Percentiles rank a stretch among this genome's conserved stretches.
Evolutionary conservation across 2,888 invertebrate genomes (phyloP).

Genomic region (Diachrysia chrysitis): DNA sequence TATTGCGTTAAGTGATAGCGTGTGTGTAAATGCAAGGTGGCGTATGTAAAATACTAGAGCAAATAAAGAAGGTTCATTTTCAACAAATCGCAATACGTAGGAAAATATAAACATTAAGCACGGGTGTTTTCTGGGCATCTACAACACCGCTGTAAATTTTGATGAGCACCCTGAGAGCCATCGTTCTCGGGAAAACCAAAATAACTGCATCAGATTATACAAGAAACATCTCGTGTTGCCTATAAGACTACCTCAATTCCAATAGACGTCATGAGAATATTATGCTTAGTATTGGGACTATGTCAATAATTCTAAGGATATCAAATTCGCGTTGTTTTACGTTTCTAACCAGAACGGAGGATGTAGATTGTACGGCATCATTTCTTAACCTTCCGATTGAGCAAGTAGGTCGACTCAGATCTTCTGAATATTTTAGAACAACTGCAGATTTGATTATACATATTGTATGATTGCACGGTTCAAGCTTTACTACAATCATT

Average conservation of each 20-base stretch:
- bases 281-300: neutral
- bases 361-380: neutral
- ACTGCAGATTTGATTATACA: conserved; percentile 1
- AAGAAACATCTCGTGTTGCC: neutral
- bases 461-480: neutral
- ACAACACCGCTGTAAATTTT: conserved; percentile 35
- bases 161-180: conserved; percentile 33
- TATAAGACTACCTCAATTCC: too few species aligned
- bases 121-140: conserved; percentile 30
- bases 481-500: neutral
- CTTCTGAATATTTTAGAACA: neutral
- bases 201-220: conserved; percentile 15
- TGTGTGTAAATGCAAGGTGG: conserved; percentile 48
- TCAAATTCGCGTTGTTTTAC: neutral
- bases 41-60: conserved; percentile 55
- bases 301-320: neutral
- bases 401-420: conserved; percentile 1
- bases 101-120: conserved; percentile 33
- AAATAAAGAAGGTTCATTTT: conserved; percentile 27
- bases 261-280: too few species aligned
- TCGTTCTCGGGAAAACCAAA: conserved; percentile 3
- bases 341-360: neutral
- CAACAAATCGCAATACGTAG: neutral
- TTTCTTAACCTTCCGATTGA: neutral
- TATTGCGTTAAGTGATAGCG: conserved; percentile 64